A percentile compares a stretch with the other conserved stretches of the same genome.
Conservation (phyloP, 64 coral and sea anemone genomes). For the Actinia equina region DNA sequence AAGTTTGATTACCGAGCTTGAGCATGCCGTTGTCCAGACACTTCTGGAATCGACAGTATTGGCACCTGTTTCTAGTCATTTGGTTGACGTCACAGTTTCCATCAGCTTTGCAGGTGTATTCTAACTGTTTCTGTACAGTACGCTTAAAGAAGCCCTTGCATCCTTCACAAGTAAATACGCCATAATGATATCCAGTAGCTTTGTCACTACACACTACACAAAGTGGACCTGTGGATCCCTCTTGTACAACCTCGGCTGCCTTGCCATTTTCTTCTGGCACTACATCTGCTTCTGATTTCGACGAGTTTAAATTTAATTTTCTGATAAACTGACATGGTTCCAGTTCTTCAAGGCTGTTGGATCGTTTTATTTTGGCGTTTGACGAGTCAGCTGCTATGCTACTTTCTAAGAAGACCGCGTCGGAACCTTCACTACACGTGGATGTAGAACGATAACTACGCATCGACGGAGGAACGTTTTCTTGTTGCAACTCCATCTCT, state of each 20-base stretch:
- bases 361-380: not conserved
- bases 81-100: conserved; percentile 89
- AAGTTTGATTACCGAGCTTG: conserved; percentile 77
- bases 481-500: not conserved
- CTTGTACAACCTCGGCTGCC: not conserved
- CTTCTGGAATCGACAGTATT: conserved; percentile 93
- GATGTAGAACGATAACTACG: conserved; percentile 13
- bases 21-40: conserved; percentile 86
- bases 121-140: conserved; percentile 91
- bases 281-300: not conserved
- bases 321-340: conserved; percentile 12
- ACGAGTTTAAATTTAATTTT: conserved; percentile 12
- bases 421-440: not conserved
- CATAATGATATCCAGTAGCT: conserved; percentile 95
- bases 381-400: not conserved
- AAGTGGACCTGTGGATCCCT: not conserved
- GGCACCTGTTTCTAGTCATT: conserved; percentile 81
- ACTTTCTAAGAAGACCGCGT: conserved; percentile 16
- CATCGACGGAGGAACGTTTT: not conserved
- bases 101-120: conserved; percentile 72
- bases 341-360: conserved; percentile 18
- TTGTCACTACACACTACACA: conserved; percentile 92
- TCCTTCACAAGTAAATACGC: conserved; percentile 95
- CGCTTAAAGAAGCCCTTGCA: conserved; percentile 98
- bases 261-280: not conserved